These are phyloP conservation scores for Thysanoteuthis rhombus DNA, from an alignment of 2,888 invertebrate genomes.

Conservation along the genomic window DNA sequence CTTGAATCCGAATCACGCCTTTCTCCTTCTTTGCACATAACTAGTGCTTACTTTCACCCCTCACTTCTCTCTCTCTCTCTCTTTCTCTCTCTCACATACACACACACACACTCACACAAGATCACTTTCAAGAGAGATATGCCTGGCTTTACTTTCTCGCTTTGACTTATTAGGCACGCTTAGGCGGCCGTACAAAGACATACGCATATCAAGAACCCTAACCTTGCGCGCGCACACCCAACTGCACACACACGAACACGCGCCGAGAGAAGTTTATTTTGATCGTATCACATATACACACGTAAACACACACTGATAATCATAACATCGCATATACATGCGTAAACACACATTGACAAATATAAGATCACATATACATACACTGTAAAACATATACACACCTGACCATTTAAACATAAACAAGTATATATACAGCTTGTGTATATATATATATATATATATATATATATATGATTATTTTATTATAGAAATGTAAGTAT, in stretches of 20 bases:
- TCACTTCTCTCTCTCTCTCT: too few relatives aligned
- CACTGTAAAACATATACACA: too few relatives aligned
- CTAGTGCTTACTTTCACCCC: neutral
- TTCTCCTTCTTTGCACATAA: neutral
- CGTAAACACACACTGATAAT: neutral
- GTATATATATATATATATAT: too few relatives aligned
- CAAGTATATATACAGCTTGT: too few relatives aligned
- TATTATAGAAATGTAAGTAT: too few relatives aligned
- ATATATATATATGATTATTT: too few relatives aligned
- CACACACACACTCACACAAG: neutral
- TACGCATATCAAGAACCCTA: neutral
- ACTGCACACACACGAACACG: neutral
- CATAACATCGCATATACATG: neutral
- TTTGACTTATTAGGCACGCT: neutral
- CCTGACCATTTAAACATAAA: too few relatives aligned
- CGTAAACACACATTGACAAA: neutral
- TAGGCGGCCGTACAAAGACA: neutral
- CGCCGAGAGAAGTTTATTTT: neutral
- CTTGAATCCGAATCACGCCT: neutral
- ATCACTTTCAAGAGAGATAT: neutral
- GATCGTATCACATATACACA: neutral
- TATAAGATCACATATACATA: too few relatives aligned
- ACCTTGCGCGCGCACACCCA: neutral
- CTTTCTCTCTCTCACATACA: neutral
- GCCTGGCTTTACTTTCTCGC: neutral